A percentile compares a stretch with the other conserved stretches of the same genome.
Conservation (phyloP, 92 coral and sea anemone species). For the Phenganax subtilis region DNA sequence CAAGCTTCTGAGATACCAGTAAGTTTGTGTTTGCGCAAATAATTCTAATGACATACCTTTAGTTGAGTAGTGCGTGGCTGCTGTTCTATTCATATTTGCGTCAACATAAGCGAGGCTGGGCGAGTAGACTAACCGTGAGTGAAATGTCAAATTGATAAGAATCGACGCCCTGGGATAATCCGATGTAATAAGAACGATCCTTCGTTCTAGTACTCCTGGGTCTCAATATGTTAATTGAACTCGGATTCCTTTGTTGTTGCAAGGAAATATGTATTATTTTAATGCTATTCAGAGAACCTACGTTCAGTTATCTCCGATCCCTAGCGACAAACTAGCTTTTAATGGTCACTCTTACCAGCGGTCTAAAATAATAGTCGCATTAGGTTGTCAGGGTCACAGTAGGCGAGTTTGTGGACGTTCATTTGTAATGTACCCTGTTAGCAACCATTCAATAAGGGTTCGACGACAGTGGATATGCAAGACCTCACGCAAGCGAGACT, state of each 20-base stretch:
- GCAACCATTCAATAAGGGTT: not conserved
- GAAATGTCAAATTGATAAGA: constrained; percentile 31
- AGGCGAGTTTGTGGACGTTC: not conserved
- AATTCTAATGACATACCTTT: constrained; percentile 18
- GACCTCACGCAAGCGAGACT: not conserved
- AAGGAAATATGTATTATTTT: not conserved
- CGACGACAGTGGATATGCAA: too few species aligned
- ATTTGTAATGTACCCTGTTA: not conserved
- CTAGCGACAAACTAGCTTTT: not conserved
- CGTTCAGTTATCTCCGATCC: not conserved
- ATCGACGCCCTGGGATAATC: constrained; percentile 38
- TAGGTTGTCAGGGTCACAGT: constrained; percentile 35
- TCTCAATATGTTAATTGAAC: not conserved
- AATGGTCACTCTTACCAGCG: not conserved
- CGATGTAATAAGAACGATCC: not conserved
- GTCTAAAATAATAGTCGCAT: constrained; percentile 7
- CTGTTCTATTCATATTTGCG: not conserved
- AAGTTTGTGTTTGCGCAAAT: constrained; percentile 11
- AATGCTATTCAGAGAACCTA: constrained; percentile 13
- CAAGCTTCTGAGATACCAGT: not conserved
- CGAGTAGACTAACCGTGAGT: not conserved
- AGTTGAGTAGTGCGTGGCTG: constrained; percentile 11
- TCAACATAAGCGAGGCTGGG: constrained; percentile 5
- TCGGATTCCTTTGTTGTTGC: not conserved
- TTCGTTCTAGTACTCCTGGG: constrained; percentile 16